phyloP scores from a whole-genome alignment of 2,113 vertebrate species.

The Paraplagusia blochii region DNA sequence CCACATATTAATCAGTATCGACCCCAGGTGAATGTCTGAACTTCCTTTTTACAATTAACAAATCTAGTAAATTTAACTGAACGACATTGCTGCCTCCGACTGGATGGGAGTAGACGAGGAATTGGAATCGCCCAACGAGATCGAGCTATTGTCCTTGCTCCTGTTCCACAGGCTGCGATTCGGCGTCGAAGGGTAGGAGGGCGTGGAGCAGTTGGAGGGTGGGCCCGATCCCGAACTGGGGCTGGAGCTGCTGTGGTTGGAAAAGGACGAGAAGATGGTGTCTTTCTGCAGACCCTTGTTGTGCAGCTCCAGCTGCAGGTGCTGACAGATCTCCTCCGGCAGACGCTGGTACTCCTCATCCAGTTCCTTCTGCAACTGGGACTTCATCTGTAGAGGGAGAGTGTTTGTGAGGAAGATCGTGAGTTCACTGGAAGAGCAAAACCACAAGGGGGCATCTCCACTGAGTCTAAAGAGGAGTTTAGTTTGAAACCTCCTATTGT shows the following conservation, averaged over 20 bases:
- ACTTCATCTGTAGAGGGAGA: slow-evolving; percentile 62
- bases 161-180: slow-evolving; percentile 52
- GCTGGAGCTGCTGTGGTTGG: slow-evolving; percentile 67
- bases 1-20: slow-evolving; percentile 48
- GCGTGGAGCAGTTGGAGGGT: slow-evolving; percentile 76
- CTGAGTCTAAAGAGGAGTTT: no score
- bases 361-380: slow-evolving; percentile 70
- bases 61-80: slow-evolving; percentile 46
- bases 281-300: slow-evolving; percentile 67
- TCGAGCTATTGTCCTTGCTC: slow-evolving; percentile 63
- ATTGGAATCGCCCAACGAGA: slow-evolving; percentile 61
- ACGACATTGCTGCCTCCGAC: slow-evolving; percentile 64
- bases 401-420: no score
- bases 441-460: no score
- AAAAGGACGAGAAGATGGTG: slow-evolving; percentile 44
- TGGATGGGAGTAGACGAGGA: slow-evolving; percentile 63
- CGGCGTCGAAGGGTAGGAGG: slow-evolving; percentile 61
- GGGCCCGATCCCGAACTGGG: slow-evolving; percentile 56
- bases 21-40: slow-evolving; percentile 27
- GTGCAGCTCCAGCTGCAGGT: slow-evolving; percentile 75
- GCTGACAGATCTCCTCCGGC: slow-evolving; percentile 77
- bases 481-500: no score
- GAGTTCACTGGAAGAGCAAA: no score
- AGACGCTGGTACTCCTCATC: slow-evolving; percentile 70
- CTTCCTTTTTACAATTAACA: slow-evolving; percentile 40